Conservation (phyloP, 2,888 invertebrate species). For the Tricholauxania praeusta region DNA sequence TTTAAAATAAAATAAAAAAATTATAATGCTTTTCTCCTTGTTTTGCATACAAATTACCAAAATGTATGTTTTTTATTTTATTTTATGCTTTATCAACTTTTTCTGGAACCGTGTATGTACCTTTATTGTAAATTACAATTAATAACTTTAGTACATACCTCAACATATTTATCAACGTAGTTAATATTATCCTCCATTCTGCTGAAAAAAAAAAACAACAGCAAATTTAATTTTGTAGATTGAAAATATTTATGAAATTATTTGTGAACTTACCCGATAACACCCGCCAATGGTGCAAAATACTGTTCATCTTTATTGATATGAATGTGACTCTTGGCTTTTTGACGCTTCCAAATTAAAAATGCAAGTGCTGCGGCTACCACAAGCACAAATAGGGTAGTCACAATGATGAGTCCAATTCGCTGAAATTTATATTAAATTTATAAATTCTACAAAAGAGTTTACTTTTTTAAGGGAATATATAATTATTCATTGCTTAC, state of each 20-base stretch:
- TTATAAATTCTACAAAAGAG: background rate
- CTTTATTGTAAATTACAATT: background rate
- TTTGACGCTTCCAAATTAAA: slow-evolving; percentile 44
- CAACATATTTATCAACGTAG: slow-evolving; percentile 72
- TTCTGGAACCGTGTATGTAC: no score
- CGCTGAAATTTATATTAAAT: slow-evolving; percentile 41
- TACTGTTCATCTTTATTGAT: slow-evolving; percentile 49
- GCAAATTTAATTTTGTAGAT: background rate
- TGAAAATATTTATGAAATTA: background rate
- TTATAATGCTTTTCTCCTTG: no score
- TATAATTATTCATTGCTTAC: slow-evolving; percentile 17
- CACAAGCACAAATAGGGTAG: slow-evolving; percentile 47
- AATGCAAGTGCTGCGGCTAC: slow-evolving; percentile 43
- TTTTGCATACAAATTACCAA: no score
- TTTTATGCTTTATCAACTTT: no score
- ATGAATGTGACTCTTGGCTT: slow-evolving; percentile 41
- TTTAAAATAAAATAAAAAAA: no score
- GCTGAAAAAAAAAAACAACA: background rate
- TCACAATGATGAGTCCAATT: slow-evolving; percentile 49
- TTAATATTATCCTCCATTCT: slow-evolving; percentile 72
- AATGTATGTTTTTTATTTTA: no score
- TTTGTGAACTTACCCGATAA: slow-evolving; percentile 50
- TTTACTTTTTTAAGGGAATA: background rate
- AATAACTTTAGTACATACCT: slow-evolving; percentile 63
- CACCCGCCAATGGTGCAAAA: slow-evolving; percentile 50